These are phyloP conservation scores for Lindbergichthys nudifrons DNA, from an alignment of 2,797 vertebrate genomes.

Conservation along the genomic window DNA sequence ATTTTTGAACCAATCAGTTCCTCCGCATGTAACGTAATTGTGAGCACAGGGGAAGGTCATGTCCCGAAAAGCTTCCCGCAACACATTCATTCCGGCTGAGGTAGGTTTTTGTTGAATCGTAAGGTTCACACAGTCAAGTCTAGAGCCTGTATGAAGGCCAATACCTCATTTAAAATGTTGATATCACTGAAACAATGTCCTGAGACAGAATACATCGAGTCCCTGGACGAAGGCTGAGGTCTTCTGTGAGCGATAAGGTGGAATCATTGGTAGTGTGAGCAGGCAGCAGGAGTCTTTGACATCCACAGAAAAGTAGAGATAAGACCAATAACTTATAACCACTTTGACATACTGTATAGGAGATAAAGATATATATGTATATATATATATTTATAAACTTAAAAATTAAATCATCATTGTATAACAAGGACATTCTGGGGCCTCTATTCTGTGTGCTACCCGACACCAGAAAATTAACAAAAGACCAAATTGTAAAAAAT, in stretches of 20 bases:
- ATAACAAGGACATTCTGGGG: constrained; percentile 75
- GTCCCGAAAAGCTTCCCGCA: constrained; percentile 86
- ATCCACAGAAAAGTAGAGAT: constrained; percentile 74
- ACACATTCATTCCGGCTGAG: constrained; percentile 99
- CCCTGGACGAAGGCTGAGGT: constrained; percentile 84
- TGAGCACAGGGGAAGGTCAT: constrained; percentile 85
- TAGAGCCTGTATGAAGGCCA: constrained; percentile 76
- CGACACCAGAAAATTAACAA: constrained; percentile 68
- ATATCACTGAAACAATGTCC: constrained; percentile 89
- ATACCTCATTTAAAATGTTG: constrained; percentile 79
- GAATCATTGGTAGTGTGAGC: constrained; percentile 81
- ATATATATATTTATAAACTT: constrained; percentile 65
- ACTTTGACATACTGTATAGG: constrained; percentile 69
- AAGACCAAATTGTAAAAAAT: constrained; percentile 51
- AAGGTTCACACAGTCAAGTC: constrained; percentile 81
- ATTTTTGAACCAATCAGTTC: constrained; percentile 85
- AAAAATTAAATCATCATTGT: constrained; percentile 69
- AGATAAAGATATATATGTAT: constrained; percentile 71
- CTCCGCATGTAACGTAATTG: constrained; percentile 81
- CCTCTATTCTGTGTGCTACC: constrained; percentile 76
- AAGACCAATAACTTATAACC: constrained; percentile 79
- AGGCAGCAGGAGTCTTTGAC: constrained; percentile 81
- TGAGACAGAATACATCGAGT: constrained; percentile 89
- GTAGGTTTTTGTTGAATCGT: constrained; percentile 92
- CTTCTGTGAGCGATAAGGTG: constrained; percentile 77